phyloP scores from a whole-genome alignment of 1,140 invertebrate genomes.

The Luehdorfia chinensis region DNA sequence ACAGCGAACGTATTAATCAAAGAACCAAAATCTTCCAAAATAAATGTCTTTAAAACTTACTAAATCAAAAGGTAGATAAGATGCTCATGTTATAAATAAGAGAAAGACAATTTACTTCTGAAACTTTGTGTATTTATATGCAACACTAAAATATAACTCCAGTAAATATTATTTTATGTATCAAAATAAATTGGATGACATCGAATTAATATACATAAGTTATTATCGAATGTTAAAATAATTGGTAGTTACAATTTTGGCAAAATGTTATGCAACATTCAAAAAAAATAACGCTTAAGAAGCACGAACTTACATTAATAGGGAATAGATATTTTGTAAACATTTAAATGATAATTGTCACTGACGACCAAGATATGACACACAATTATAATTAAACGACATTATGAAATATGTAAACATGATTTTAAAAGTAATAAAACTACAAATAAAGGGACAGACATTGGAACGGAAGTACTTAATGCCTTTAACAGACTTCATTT shows the following conservation, averaged over 20 bases:
- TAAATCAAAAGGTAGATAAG: constrained; percentile 35
- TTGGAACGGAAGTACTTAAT: no score
- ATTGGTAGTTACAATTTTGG: constrained; percentile 68
- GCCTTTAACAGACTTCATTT: no score
- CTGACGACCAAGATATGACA: no score
- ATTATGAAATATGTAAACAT: no score
- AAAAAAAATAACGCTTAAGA: constrained; percentile 15
- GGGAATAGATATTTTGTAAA: not conserved
- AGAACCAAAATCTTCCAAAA: constrained; percentile 71
- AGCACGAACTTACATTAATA: constrained; percentile 10
- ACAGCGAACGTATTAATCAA: constrained; percentile 31
- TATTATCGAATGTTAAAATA: constrained; percentile 36
- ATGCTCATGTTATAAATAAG: constrained; percentile 26
- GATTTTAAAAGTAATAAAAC: no score
- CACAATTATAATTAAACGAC: no score
- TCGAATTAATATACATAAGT: constrained; percentile 31
- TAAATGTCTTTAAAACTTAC: constrained; percentile 62
- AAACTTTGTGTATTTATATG: constrained; percentile 69
- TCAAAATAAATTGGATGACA: constrained; percentile 46
- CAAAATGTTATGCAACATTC: constrained; percentile 30
- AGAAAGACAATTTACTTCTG: constrained; percentile 42
- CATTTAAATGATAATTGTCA: no score
- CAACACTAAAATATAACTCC: constrained; percentile 68
- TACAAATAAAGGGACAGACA: no score
- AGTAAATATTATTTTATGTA: constrained; percentile 53